phyloP scores from a whole-genome alignment of 2,888 invertebrate genomes.

The Orchesella flavescens region DNA sequence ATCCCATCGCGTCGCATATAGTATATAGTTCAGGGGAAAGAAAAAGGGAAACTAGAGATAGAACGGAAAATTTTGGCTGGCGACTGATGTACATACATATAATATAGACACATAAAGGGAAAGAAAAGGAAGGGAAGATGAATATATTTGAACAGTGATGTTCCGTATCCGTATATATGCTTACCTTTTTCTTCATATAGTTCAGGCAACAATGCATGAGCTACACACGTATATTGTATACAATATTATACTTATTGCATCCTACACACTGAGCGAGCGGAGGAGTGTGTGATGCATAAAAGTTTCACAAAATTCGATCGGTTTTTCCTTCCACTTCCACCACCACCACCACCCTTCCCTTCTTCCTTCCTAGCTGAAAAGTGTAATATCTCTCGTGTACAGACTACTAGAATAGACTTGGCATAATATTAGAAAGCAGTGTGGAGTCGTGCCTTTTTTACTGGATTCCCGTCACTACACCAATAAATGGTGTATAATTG shows the following conservation, averaged over 20 bases:
- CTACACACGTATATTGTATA: too few relatives aligned
- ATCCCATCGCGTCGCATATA: too few relatives aligned
- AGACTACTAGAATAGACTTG: too few relatives aligned
- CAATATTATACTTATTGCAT: background rate
- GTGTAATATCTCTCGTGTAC: background rate
- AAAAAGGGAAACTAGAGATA: background rate
- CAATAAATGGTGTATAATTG: background rate
- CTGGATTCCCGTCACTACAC: too few relatives aligned
- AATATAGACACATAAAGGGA: background rate
- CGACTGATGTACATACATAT: background rate
- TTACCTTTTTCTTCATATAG: background rate
- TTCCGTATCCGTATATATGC: background rate
- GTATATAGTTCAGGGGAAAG: background rate
- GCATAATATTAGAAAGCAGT: too few relatives aligned
- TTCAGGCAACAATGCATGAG: background rate
- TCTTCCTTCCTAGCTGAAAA: slow-evolving; percentile 32
- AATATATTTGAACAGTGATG: background rate
- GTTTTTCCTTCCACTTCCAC: slow-evolving; percentile 44
- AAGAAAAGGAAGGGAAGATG: background rate
- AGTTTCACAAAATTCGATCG: slow-evolving; percentile 59
- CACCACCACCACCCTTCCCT: slow-evolving; percentile 31
- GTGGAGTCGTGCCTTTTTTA: too few relatives aligned
- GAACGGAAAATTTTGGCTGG: background rate
- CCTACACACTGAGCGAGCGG: background rate
- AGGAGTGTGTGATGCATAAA: slow-evolving; percentile 38